These are phyloP conservation scores for Oceanites oceanicus DNA, from an alignment of 2,113 vertebrate species.

Conservation along the genomic window DNA sequence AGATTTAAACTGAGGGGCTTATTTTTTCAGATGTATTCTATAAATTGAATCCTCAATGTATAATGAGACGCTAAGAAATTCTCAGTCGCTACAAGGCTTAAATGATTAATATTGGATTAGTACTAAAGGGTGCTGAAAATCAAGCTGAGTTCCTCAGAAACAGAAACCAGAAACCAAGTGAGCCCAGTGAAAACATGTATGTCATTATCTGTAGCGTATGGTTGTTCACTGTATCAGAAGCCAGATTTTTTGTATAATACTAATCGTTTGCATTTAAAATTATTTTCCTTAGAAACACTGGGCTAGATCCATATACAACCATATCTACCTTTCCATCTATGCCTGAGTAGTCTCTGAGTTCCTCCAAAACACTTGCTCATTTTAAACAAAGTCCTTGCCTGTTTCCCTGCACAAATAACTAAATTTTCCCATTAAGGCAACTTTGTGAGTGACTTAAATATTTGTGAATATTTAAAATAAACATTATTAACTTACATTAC, in stretches of 20 bases:
- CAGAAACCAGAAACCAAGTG: not conserved
- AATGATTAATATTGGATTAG: not conserved
- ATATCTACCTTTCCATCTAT: not conserved
- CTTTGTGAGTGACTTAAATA: not conserved
- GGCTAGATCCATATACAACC: not conserved
- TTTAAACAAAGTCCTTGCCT: not conserved
- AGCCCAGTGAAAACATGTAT: not conserved
- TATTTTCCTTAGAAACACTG: not conserved
- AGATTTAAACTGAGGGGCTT: not conserved
- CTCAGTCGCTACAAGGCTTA: not conserved
- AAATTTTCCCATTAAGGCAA: not conserved
- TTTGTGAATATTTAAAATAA: not conserved
- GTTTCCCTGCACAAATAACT: not conserved
- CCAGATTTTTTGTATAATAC: not conserved
- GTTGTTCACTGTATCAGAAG: not conserved
- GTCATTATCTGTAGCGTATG: not conserved
- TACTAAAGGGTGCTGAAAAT: not conserved
- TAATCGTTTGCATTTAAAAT: not conserved
- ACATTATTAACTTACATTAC: not conserved
- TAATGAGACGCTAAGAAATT: not conserved
- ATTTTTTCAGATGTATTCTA: not conserved
- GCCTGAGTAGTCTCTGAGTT: not conserved
- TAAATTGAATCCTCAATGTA: not conserved
- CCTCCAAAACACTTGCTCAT: not conserved
- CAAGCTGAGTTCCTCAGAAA: not conserved